phyloP scores from a whole-genome alignment of 2,113 vertebrate genomes.

The Odontophorus gujanensis region DNA sequence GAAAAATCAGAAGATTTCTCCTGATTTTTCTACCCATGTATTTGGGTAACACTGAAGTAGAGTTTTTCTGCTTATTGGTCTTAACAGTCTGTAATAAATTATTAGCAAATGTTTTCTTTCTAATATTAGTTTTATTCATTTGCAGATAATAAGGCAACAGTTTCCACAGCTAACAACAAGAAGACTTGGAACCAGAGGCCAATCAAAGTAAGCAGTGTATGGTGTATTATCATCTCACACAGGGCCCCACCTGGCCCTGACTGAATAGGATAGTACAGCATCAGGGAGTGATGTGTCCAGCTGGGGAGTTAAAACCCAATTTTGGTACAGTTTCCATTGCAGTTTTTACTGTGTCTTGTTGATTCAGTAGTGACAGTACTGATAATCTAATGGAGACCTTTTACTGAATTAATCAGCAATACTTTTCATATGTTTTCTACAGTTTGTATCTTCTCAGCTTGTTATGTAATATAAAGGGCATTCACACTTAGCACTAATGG shows the following conservation, averaged over 20 bases:
- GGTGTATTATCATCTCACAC: neutral
- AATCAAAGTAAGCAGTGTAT: slow-evolving; percentile 92
- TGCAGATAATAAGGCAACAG: slow-evolving; percentile 97
- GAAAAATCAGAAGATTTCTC: neutral
- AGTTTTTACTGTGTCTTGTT: neutral
- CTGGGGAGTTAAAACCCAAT: neutral
- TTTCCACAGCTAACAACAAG: slow-evolving; percentile 97
- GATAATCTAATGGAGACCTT: neutral
- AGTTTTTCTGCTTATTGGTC: neutral
- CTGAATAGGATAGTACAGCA: neutral
- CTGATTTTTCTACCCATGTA: neutral
- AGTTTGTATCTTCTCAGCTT: neutral
- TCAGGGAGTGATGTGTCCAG: neutral
- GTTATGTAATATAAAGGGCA: neutral
- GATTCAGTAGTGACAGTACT: neutral
- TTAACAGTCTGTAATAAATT: neutral
- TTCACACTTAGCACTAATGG: neutral
- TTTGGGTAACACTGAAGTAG: neutral
- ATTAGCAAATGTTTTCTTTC: neutral
- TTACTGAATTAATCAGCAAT: neutral
- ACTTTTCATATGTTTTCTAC: neutral
- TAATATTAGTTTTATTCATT: slow-evolving; percentile 67
- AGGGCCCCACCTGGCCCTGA: neutral
- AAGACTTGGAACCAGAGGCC: slow-evolving; percentile 95
- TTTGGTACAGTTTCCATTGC: neutral